Conservation (phyloP, 1,140 invertebrate species). For the Geopemphigus sp. region DNA sequence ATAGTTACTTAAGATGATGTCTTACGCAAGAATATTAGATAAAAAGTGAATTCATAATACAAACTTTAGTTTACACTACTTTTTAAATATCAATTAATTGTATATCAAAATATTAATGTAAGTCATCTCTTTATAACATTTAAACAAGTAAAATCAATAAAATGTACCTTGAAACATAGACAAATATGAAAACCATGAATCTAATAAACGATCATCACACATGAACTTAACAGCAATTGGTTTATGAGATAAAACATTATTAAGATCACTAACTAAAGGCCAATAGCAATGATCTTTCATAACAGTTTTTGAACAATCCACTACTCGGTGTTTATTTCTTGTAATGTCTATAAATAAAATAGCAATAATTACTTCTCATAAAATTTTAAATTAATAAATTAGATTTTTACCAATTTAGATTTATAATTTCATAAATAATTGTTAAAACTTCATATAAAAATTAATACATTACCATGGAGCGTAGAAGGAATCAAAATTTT, state of each 20-base stretch:
- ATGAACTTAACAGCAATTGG: conserved; percentile 88
- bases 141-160: neutral
- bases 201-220: conserved; percentile 76
- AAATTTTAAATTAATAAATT: neutral
- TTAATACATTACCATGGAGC: conserved; percentile 66
- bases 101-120: no score
- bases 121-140: neutral
- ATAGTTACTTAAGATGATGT: no score
- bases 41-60: no score
- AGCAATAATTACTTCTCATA: neutral
- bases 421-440: neutral
- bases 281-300: conserved; percentile 99
- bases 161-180: conserved; percentile 85
- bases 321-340: conserved; percentile 63
- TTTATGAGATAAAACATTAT: conserved; percentile 92
- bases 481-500: conserved; percentile 84
- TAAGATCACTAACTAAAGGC: conserved; percentile 94
- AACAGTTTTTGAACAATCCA: conserved; percentile 84
- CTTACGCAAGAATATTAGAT: no score
- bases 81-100: no score
- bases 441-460: neutral
- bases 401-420: no score
- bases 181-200: conserved; percentile 93
- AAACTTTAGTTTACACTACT: no score
- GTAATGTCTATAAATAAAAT: neutral